Base-by-base conservation (phyloP, 2,888 invertebrate species). In the Nemotelus pantherinus region DNA sequence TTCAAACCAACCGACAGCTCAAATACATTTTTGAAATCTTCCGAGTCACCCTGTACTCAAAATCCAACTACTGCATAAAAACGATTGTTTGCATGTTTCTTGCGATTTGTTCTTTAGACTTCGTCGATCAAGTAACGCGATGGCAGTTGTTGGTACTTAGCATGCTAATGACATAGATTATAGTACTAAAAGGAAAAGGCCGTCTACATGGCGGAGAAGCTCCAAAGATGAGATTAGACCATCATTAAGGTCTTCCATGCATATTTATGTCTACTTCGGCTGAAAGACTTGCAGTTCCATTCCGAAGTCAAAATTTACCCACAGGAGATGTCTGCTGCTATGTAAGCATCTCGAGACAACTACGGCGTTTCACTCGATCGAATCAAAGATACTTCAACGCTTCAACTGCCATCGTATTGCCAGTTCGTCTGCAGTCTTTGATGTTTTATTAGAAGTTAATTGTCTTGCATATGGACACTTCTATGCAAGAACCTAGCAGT, bases 81-180 rank as follows among this genome's bases (percentile, higher is more conserved):
- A 53, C 70, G 50, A 74, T 39, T 25, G 44, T 63, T 60, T 50
- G 47, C 74, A 63, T 74, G 67, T 68, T 68, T 48, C 25, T 50
- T 50, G 48, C 74, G 74, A 74, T 74, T 74, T 74, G 63, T 60
- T 74, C 39, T 43, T 44, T 10, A 10, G 41, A 50, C 74, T 74
- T 60, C 74, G 50, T 60, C 43, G 50, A 60, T 74, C 50, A 48
- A 48, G 45, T 39, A 58, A 44, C 53, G 55, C 44, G 70, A 70
- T 70, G 70, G 70, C 53, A 55, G 70, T 47, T 70, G 53, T 55
- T 55, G n/a, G 74, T 74, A 74, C 63, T 74, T 74, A 74, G 74
- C 63, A 74, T 74, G 74, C 74, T 74, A 74, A 74, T 74, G 74
- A 74, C 63, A 74, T 74, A 63, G 74, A 74, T 74, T 63, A 50